Conservation (phyloP, 2,888 invertebrate species). For the Eurytoma californica region DNA sequence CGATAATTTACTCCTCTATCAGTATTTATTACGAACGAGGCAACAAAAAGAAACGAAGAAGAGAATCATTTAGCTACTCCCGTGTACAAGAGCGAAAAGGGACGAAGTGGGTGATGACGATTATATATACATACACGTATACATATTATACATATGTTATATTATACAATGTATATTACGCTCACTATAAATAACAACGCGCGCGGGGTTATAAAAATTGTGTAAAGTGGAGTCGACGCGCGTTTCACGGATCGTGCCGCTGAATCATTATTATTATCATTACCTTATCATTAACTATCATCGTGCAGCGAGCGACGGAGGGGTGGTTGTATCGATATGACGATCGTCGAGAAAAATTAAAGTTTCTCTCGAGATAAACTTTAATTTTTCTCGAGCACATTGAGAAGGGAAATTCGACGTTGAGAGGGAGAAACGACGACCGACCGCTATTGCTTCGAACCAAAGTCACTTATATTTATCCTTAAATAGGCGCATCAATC, state of each 20-base stretch:
- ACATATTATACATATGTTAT: conserved; percentile 53
- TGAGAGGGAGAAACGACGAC: conserved; percentile 30
- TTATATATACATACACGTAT: conserved; percentile 53
- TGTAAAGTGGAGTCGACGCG: conserved; percentile 18
- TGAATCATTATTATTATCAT: conserved; percentile 20
- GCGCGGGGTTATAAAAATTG: conserved; percentile 22
- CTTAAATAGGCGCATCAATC: too few species aligned
- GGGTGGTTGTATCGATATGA: conserved; percentile 46
- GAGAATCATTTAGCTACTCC: conserved; percentile 41
- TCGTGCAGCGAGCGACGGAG: conserved; percentile 15
- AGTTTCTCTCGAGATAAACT: background rate
- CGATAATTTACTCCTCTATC: conserved; percentile 60
- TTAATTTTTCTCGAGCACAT: too few species aligned
- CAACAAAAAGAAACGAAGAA: conserved; percentile 18
- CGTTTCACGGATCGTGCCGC: conserved; percentile 4
- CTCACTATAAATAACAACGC: conserved; percentile 49
- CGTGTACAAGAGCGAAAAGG: conserved; percentile 10
- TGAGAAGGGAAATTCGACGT: background rate
- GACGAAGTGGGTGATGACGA: conserved; percentile 21
- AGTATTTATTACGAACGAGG: conserved; percentile 67
- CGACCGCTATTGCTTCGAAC: conserved; percentile 60
- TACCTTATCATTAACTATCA: conserved; percentile 34
- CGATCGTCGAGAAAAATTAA: conserved; percentile 31
- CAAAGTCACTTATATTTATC: conserved; percentile 46
- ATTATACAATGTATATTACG: conserved; percentile 55